Base-by-base conservation (phyloP, 2,888 invertebrate genomes). In the Helleia helle region DNA sequence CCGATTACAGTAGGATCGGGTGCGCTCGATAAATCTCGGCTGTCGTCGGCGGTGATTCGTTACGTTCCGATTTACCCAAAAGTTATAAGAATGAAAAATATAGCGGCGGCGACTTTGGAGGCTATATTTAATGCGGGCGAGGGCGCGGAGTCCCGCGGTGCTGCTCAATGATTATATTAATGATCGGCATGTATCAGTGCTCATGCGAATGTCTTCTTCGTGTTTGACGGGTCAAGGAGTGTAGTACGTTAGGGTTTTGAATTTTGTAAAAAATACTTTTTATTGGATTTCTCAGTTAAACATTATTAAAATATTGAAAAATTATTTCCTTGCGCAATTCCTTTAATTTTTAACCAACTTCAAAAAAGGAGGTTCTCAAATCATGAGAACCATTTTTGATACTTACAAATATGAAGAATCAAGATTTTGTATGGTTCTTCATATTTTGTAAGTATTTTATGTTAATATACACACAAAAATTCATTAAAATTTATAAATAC, bases 151-250 rank as follows among this genome's bases (percentile, higher is more conserved):
- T 62, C 80, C 81, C 73, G 79, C 66, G 51, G 80, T 56, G 79
- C 71, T 62, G 71, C 66, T 73, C 73, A 74, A 76, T 73, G 71
- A 68, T 52, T 62, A 69, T 74, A 81, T 79, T 80, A 75, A 79
- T 79, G 77, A 59, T 56, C 53, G 55, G 60, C 58, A 75, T 77
- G 74, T 67, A 74, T 76, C 74, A 60, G 49, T 47, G 53, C 54
- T 51, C 52, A 58, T 57, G 71, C 71, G 59, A 70, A 73, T 66
- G 69, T 72, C 73, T 73, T 68, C 62, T 60, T 69, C 62, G 60
- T 51, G 51, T 46, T 54, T 58, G 58, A 52, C 49, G 52, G 55
- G 56, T 52, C 49, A 54, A n/a, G n/a, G n/a, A n/a, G n/a, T n/a
- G n/a, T n/a, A n/a, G n/a, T n/a, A 40, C 28, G 36, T 39, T 22